Conservation (phyloP, 2,888 invertebrate species). For the Rhaphigaster nebulosa region DNA sequence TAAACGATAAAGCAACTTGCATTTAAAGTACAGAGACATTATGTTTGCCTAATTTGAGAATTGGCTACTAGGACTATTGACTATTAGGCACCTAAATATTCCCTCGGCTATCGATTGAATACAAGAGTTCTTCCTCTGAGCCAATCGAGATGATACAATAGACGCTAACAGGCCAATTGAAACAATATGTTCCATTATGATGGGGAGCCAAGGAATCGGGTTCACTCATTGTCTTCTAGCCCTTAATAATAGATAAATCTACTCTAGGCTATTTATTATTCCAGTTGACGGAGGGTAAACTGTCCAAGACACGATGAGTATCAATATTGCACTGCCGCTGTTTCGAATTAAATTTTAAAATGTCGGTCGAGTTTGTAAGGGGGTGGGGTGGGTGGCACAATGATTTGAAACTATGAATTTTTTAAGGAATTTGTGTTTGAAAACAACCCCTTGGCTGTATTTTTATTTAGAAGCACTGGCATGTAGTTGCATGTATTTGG, state of each 20-base stretch:
- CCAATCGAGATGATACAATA: background rate
- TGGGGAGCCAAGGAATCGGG: background rate
- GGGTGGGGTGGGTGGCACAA: background rate
- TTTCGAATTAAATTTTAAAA: background rate
- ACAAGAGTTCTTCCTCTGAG: background rate
- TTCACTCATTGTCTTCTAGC: background rate
- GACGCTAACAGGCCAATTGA: background rate
- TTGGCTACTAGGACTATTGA: no score
- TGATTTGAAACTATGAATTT: conserved; percentile 6
- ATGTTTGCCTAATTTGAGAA: background rate
- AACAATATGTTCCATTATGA: conserved; percentile 15
- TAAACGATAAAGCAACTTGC: no score
- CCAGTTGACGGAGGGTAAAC: background rate
- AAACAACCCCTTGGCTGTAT: no score
- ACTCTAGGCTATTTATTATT: background rate
- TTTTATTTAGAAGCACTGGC: no score
- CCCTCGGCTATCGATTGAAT: background rate
- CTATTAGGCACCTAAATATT: background rate
- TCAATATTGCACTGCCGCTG: background rate
- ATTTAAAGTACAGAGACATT: background rate
- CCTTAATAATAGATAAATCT: background rate
- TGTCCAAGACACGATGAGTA: background rate
- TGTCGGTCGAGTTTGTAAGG: background rate
- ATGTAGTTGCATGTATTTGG: no score
- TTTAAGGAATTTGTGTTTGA: no score